Conservation (phyloP, 2,797 vertebrate genomes). For the Sandelia bainsii region DNA sequence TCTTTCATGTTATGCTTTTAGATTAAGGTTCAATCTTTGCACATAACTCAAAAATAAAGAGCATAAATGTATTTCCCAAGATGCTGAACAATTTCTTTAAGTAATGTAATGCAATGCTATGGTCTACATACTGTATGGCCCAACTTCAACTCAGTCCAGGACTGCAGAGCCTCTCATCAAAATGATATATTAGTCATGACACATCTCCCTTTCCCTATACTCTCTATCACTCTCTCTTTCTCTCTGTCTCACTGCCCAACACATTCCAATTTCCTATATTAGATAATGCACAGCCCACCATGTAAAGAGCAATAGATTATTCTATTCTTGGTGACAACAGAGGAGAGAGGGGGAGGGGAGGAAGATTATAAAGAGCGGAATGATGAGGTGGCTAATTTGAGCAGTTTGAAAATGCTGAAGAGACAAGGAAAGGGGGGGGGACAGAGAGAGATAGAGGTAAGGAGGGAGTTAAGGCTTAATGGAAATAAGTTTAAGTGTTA, state of each 20-base stretch:
- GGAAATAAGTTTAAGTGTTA: conserved; percentile 53
- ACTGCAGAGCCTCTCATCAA: conserved; percentile 68
- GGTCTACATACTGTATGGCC: conserved; percentile 38
- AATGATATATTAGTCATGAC: conserved; percentile 68
- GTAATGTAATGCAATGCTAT: conserved; percentile 22
- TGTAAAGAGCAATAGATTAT: conserved; percentile 76
- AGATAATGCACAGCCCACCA: conserved; percentile 71
- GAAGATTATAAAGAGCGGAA: conserved; percentile 64
- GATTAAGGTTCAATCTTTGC: background rate
- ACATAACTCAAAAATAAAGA: background rate
- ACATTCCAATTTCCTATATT: conserved; percentile 72
- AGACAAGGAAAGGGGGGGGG: background rate
- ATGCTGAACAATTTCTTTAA: conserved; percentile 41
- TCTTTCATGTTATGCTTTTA: too few species aligned
- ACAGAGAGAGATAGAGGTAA: background rate
- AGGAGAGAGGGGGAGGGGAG: conserved; percentile 38
- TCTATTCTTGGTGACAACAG: conserved; percentile 73
- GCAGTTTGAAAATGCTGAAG: conserved; percentile 60
- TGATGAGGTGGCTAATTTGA: conserved; percentile 75
- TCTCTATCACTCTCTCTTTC: conserved; percentile 41
- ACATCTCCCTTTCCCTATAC: conserved; percentile 36
- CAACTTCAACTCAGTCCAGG: conserved; percentile 52
- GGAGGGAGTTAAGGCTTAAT: conserved; percentile 44
- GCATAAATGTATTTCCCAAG: background rate
- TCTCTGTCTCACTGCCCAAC: conserved; percentile 60